Percentiles rank a stretch among this genome's conserved stretches.
Evolutionary conservation across 2,888 invertebrate genomes (phyloP).

Genomic region (Oscheius myriophilus): DNA sequence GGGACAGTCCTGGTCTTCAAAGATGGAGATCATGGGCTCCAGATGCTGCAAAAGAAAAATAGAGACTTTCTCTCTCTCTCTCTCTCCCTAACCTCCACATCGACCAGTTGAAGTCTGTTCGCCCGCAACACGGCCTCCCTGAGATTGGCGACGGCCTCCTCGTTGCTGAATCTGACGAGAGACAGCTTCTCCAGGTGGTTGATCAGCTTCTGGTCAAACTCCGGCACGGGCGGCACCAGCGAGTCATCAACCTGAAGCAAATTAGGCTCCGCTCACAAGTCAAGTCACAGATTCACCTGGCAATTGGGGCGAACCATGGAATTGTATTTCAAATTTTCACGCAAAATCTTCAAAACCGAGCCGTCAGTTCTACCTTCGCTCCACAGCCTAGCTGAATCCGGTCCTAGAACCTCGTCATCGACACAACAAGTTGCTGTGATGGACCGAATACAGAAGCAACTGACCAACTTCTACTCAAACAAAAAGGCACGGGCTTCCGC

Average conservation of each 20-base stretch:
- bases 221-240: constrained; percentile 30
- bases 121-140: constrained; percentile 45
- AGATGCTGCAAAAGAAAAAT: constrained; percentile 14
- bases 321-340: no score
- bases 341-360: neutral
- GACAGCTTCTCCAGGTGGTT: constrained; percentile 50
- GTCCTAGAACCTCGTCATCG: no score
- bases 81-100: constrained; percentile 23
- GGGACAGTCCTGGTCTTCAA: constrained; percentile 54
- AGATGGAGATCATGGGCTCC: constrained; percentile 33
- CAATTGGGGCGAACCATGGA: no score
- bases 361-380: no score
- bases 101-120: constrained; percentile 40
- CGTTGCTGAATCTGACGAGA: constrained; percentile 45
- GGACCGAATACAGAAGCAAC: no score
- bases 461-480: no score
- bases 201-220: constrained; percentile 44
- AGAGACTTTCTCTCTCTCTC: neutral
- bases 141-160: constrained; percentile 48
- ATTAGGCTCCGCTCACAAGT: neutral
- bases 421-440: no score
- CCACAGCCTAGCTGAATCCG: no score
- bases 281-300: no score
- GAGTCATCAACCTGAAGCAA: constrained; percentile 33
- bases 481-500: no score